Conservation (phyloP, 1,140 invertebrate species). For the Bilobella aurantiaca region DNA sequence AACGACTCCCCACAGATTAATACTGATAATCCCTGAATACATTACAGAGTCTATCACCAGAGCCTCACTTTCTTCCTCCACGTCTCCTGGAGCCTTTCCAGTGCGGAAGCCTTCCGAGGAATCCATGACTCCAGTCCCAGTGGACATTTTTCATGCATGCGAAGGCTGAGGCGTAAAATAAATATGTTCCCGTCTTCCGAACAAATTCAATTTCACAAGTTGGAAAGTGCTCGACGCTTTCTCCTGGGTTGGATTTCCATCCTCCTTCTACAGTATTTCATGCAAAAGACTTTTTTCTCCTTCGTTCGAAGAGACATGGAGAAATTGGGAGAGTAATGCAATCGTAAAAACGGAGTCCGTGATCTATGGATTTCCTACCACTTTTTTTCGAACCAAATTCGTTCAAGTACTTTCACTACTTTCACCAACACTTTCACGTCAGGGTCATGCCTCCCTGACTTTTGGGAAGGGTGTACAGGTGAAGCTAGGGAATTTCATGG, state of each 20-base stretch:
- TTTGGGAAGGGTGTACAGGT: background rate
- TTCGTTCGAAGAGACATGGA: conserved; percentile 14
- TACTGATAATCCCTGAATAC: conserved; percentile 30
- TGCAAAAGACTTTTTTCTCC: conserved; percentile 26
- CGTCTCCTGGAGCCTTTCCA: background rate
- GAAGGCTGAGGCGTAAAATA: conserved; percentile 31
- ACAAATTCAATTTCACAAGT: conserved; percentile 24
- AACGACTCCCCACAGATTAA: conserved; percentile 35
- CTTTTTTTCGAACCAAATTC: background rate
- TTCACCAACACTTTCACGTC: too few relatives aligned
- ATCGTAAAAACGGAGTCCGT: conserved; percentile 15
- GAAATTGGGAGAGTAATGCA: conserved; percentile 15
- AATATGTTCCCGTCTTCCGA: conserved; percentile 27
- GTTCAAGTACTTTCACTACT: background rate
- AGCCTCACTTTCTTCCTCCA: background rate
- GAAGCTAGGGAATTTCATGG: too few relatives aligned
- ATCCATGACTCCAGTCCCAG: conserved; percentile 13
- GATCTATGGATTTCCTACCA: conserved; percentile 14
- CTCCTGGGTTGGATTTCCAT: conserved; percentile 12
- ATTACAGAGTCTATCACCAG: conserved; percentile 6
- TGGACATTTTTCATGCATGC: conserved; percentile 36
- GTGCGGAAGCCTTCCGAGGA: background rate
- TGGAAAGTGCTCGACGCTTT: conserved; percentile 6
- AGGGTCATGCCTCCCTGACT: background rate
- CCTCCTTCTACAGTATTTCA: conserved; percentile 31